Conservation (phyloP, 2,888 invertebrate genomes). For the Alentia gelatinosa region DNA sequence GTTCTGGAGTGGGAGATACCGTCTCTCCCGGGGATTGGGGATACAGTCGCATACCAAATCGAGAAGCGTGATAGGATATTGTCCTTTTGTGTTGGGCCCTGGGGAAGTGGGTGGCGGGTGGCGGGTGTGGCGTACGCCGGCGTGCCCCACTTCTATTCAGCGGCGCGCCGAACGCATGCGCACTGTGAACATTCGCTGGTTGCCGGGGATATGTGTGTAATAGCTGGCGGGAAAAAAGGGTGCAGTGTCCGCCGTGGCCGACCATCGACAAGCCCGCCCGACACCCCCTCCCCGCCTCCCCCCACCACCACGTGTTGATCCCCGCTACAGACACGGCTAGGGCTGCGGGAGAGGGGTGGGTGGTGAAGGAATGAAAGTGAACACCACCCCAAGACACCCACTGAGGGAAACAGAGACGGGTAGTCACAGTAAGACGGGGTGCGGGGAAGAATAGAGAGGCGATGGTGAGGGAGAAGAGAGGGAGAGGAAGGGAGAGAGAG, state of each 20-base stretch:
- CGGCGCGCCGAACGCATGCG: not conserved
- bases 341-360: no score
- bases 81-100: not conserved
- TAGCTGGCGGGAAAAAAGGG: not conserved
- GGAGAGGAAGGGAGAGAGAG: not conserved
- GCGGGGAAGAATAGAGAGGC: not conserved
- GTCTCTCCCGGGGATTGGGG: not conserved
- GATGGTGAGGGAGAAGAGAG: not conserved
- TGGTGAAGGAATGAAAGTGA: no score
- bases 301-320: no score
- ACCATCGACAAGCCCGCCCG: no score
- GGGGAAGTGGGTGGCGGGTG: not conserved
- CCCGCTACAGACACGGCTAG: no score
- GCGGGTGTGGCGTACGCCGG: no score
- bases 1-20: slow-evolving; percentile 23
- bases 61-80: not conserved
- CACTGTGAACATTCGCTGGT: not conserved
- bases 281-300: no score
- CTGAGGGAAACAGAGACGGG: no score
- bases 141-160: slow-evolving; percentile 9
- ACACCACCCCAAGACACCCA: no score
- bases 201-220: slow-evolving; percentile 27
- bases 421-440: not conserved
- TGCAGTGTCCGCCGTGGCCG: no score
- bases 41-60: slow-evolving; percentile 8